A percentile compares a stretch with the other conserved stretches of the same genome.
Evolutionary conservation across 2,113 vertebrate genomes (phyloP).

Genomic region (Notechis scutatus): DNA sequence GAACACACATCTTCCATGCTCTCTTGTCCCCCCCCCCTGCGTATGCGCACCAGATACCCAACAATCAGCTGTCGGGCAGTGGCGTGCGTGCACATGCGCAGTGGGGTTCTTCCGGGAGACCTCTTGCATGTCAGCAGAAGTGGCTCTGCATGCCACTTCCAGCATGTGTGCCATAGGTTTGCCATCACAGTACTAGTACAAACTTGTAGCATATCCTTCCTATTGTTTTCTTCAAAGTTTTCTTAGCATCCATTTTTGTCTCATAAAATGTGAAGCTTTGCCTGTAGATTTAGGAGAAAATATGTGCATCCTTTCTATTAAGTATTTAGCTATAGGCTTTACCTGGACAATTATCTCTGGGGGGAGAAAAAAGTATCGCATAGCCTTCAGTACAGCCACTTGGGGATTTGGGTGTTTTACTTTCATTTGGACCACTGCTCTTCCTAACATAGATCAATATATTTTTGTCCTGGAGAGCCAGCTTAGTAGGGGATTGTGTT

Average conservation of each 20-base stretch:
- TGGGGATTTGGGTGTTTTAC: background rate
- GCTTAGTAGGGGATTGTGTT: slow-evolving; percentile 18
- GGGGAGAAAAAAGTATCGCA: background rate
- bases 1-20: too few species aligned
- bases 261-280: background rate
- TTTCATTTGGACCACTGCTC: slow-evolving; percentile 1
- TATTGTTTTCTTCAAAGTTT: background rate
- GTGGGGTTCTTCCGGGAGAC: too few species aligned
- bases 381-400: background rate
- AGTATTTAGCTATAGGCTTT: slow-evolving; percentile 1
- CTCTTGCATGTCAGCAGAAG: too few species aligned
- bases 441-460: slow-evolving; percentile 4
- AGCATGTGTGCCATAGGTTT: too few species aligned
- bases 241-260: background rate
- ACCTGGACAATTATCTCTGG: background rate
- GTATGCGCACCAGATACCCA: too few species aligned
- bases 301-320: background rate
- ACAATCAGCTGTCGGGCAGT: too few species aligned
- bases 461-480: background rate
- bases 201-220: background rate
- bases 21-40: too few species aligned
- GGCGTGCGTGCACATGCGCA: too few species aligned
- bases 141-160: too few species aligned
- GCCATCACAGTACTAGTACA: background rate
- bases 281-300: background rate